phyloP scores from a whole-genome alignment of 2,888 invertebrate species.

The Caprella mutica region DNA sequence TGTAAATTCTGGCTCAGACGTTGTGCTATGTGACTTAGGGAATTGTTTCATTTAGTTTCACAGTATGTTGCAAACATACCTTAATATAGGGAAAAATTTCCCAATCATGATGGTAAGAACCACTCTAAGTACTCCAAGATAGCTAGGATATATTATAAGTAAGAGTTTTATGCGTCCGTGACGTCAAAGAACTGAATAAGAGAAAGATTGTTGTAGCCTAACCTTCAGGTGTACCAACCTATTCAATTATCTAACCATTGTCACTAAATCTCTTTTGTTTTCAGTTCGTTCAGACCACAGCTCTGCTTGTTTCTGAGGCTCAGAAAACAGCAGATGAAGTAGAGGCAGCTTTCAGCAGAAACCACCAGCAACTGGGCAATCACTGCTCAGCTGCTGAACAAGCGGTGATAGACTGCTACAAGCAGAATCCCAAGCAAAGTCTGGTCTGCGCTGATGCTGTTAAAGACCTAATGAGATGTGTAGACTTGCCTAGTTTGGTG shows the following conservation, averaged over 20 bases:
- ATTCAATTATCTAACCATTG: background rate
- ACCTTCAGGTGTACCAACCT: background rate
- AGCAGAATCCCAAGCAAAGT: conserved; percentile 27
- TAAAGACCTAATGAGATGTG: conserved; percentile 28
- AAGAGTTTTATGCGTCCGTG: no score
- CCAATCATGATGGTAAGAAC: no score
- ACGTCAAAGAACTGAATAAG: no score
- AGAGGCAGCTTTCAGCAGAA: conserved; percentile 28
- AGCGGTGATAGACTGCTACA: conserved; percentile 30
- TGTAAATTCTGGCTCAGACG: no score
- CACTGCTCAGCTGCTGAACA: conserved; percentile 31
- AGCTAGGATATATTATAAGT: no score
- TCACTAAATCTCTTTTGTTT: background rate
- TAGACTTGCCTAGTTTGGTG: conserved; percentile 31
- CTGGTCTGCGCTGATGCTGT: conserved; percentile 28
- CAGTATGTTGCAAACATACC: no score
- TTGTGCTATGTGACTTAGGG: no score
- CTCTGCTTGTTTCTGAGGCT: conserved; percentile 22
- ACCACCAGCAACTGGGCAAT: conserved; percentile 16
- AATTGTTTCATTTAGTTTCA: no score
- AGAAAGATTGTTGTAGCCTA: background rate
- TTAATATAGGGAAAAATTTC: no score
- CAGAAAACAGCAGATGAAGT: conserved; percentile 26
- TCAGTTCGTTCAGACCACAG: conserved; percentile 24
- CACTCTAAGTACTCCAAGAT: no score